phyloP scores from a whole-genome alignment of 2,113 vertebrate genomes.

The Platysternon megacephalum region DNA sequence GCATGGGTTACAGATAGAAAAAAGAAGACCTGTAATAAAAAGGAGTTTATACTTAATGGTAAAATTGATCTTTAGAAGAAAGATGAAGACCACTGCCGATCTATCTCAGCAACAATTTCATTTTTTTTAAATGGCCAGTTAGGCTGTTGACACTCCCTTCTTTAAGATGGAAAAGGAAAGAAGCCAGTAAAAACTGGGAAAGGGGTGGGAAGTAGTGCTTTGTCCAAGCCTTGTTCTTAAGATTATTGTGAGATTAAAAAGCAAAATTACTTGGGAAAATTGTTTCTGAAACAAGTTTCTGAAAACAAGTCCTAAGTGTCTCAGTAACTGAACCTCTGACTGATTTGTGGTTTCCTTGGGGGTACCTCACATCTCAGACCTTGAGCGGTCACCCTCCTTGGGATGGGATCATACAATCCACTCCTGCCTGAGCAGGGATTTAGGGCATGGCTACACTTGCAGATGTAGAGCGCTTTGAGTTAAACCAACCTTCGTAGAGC shows the following conservation, averaged over 20 bases:
- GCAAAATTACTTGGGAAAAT: not conserved
- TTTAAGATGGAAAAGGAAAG: not conserved
- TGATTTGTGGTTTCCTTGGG: not conserved
- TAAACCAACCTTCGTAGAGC: too few relatives aligned
- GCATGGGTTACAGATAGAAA: not conserved
- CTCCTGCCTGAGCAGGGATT: not conserved
- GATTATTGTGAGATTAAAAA: not conserved
- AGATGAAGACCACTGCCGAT: not conserved
- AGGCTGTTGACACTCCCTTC: not conserved
- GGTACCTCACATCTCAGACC: not conserved
- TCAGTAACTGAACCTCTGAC: not conserved
- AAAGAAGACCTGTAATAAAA: not conserved
- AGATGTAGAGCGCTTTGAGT: too few relatives aligned
- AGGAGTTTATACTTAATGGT: fast-evolving
- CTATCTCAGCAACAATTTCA: not conserved
- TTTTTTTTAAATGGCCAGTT: not conserved
- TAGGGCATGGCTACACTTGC: not conserved
- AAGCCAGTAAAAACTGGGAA: not conserved
- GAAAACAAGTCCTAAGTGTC: not conserved
- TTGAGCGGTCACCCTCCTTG: not conserved
- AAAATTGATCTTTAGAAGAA: not conserved
- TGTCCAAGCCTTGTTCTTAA: not conserved
- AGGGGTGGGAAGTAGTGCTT: not conserved
- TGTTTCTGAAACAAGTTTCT: not conserved
- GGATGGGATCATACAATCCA: not conserved